phyloP scores from a whole-genome alignment of 2,113 vertebrate species.

The Bufo bufo region DNA sequence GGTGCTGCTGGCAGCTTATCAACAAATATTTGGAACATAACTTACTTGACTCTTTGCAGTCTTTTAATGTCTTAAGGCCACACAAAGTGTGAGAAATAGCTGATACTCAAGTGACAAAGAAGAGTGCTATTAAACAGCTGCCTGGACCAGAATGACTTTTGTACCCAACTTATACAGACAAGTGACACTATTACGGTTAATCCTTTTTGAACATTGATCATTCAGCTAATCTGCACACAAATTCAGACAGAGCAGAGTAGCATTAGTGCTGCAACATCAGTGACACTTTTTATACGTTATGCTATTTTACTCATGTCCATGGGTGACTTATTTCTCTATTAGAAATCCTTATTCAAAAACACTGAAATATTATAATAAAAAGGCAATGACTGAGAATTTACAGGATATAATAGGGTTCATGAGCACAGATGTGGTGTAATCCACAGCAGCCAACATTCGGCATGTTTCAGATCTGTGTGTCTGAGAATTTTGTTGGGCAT shows the following conservation, averaged over 20 bases:
- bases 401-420: background rate
- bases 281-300: background rate
- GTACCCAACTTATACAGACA: conserved; percentile 43
- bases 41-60: conserved; percentile 39
- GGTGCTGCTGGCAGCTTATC: conserved; percentile 49
- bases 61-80: conserved; percentile 45
- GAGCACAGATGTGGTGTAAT: background rate
- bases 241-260: background rate
- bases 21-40: conserved; percentile 52
- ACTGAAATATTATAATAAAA: background rate
- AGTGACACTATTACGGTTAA: conserved; percentile 33
- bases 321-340: background rate
- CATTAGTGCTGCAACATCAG: background rate
- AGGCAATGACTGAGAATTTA: background rate
- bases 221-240: conserved; percentile 21
- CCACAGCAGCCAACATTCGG: background rate
- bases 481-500: background rate
- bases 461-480: background rate
- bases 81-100: conserved; percentile 26
- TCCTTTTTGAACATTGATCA: conserved; percentile 47
- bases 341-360: background rate
- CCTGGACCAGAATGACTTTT: conserved; percentile 22
- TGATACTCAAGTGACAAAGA: conserved; percentile 37
- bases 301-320: background rate
- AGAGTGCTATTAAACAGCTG: conserved; percentile 41